Evolutionary conservation across 2,113 vertebrate species (phyloP), one percentile per base, ranked within the genome.

Genomic region (Tragelaphus scriptus): DNA sequence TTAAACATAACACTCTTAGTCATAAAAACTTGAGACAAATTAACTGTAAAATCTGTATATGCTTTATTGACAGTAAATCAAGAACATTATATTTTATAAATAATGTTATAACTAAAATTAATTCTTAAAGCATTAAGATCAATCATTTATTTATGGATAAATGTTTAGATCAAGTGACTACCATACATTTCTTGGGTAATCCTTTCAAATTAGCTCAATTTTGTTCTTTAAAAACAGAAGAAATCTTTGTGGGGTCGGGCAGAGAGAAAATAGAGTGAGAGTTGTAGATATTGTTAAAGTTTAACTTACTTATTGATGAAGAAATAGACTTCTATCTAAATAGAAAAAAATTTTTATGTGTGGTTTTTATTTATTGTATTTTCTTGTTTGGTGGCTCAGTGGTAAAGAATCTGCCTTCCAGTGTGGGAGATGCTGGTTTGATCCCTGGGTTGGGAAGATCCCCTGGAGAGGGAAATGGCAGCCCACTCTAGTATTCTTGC

Each of bases 251-350:
- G 28, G 49, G 79, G 11, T 55, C 21, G 79, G 53, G 2, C 40
- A 40, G 13, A 26, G 12, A 13, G 32, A 56, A 40, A 36, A 91
- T 55, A 92, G 85, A 32, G 16, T 71, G 71, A 11, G 36, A 51
- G 30, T 93, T 97, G 96, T 93, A 95, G 44, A 90, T 75, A 82
- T 81, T 79, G 47, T 84, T 15, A 91, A 85, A 95, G 68, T 87
- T 95, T 96, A 95, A 40, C 44, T 93, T 30, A 25, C 82, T 89
- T 19, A 82, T 3, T 36, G 19, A 40, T 97, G 23, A 95, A 47
- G 49, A 92, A 92, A 88, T 30, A 84, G 47, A 44, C 21, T 85
- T 97, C 32, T 96, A 2, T 63, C 92, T 95, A 82, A 85, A 59
- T 75, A 91, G 40, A 82, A 55, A 91, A 75, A 61, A 17, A 5